Evolutionary conservation across 2,888 invertebrate species (phyloP).

Genomic region (Lysandra coridon): DNA sequence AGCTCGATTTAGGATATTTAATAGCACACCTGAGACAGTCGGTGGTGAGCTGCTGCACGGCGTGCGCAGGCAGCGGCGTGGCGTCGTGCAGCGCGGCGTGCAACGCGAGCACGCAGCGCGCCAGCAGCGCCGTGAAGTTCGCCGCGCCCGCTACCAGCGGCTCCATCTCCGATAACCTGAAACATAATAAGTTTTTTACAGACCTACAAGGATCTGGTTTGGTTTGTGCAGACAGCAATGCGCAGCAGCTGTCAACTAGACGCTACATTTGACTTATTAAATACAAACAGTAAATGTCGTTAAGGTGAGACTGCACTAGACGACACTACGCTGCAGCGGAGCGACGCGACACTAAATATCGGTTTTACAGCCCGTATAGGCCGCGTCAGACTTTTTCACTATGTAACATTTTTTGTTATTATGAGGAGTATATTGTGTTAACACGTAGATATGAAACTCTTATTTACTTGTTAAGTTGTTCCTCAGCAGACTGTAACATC

Average conservation of each 20-base stretch:
- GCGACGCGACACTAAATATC: no score
- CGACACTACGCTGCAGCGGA: no score
- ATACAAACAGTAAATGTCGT: no score
- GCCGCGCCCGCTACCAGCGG: constrained; percentile 88
- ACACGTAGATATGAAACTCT: not conserved
- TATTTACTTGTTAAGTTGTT: constrained; percentile 84
- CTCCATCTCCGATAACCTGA: constrained; percentile 88
- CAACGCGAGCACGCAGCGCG: constrained; percentile 83
- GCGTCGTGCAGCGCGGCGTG: constrained; percentile 68
- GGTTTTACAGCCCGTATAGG: no score
- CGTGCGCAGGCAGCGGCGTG: constrained; percentile 59
- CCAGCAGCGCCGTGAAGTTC: constrained; percentile 89
- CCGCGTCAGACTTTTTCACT: no score
- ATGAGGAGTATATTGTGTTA: not conserved
- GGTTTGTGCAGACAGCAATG: no score
- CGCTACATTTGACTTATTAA: no score
- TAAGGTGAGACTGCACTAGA: no score
- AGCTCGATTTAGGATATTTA: no score
- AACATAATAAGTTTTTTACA: not conserved
- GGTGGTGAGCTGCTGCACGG: constrained; percentile 76
- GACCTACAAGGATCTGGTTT: no score
- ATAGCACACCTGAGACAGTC: constrained; percentile 82
- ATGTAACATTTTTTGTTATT: no score
- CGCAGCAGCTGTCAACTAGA: no score
- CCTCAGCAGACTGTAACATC: constrained; percentile 82